Conservation (phyloP, 2,113 vertebrate species). For the Taurulus bubalis region DNA sequence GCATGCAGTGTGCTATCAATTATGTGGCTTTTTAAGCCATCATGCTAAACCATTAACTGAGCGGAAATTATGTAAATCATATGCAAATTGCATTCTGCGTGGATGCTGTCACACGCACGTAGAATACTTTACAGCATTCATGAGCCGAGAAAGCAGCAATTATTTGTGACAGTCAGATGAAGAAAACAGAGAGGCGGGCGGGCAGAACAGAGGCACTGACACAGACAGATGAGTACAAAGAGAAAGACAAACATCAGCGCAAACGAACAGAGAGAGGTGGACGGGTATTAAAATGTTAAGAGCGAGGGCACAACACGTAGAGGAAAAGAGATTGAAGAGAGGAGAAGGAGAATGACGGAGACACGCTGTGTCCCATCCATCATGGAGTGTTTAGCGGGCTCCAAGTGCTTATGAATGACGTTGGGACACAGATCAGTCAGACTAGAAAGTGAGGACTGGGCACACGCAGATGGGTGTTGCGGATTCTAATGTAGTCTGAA, state of each 20-base stretch:
- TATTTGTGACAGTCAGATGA: slow-evolving; percentile 59
- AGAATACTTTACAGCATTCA: slow-evolving; percentile 51
- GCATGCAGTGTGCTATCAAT: slow-evolving; percentile 19
- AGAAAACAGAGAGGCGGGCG: slow-evolving; percentile 60
- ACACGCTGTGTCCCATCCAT: slow-evolving; percentile 59
- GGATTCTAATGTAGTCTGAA: slow-evolving; percentile 13
- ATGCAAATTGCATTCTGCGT: slow-evolving; percentile 61
- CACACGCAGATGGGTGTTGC: neutral
- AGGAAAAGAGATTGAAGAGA: slow-evolving; percentile 52
- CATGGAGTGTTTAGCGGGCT: slow-evolving; percentile 65
- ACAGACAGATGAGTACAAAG: slow-evolving; percentile 60
- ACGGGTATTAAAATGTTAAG: slow-evolving; percentile 18
- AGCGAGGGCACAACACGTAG: slow-evolving; percentile 20
- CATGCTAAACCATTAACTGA: slow-evolving; percentile 42
- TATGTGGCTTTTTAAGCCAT: slow-evolving; percentile 46
- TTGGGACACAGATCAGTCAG: slow-evolving; percentile 52
- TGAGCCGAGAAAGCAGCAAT: slow-evolving; percentile 52
- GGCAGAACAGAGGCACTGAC: slow-evolving; percentile 62
- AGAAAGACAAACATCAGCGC: slow-evolving; percentile 51
- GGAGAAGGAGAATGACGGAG: slow-evolving; percentile 53
- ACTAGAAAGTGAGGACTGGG: slow-evolving; percentile 26
- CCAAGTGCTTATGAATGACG: slow-evolving; percentile 46
- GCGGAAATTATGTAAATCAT: slow-evolving; percentile 61
- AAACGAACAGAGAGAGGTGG: slow-evolving; percentile 21
- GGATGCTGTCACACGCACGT: slow-evolving; percentile 43